These are phyloP conservation scores for Excalfactoria chinensis DNA, from an alignment of 2,113 vertebrate species.

Conservation along the genomic window DNA sequence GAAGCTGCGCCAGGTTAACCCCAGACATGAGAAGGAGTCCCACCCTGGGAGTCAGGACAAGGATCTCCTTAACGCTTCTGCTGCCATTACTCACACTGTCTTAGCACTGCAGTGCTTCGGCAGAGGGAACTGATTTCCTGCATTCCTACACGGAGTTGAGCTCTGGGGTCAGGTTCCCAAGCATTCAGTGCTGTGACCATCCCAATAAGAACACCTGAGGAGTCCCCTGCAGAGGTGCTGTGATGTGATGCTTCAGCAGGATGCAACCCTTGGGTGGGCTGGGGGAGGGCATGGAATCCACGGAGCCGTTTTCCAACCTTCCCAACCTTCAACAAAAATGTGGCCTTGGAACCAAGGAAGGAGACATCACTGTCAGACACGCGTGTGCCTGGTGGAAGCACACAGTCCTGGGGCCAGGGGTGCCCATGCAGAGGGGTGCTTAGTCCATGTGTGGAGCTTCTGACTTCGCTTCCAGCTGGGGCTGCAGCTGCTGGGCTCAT, in stretches of 20 bases:
- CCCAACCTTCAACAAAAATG: neutral
- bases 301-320: neutral
- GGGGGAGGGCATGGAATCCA: neutral
- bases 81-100: neutral
- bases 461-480: neutral
- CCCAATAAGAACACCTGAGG: neutral
- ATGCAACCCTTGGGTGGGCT: neutral
- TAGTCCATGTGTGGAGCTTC: neutral
- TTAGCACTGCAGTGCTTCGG: neutral
- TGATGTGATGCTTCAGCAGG: neutral
- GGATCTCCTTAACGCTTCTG: neutral
- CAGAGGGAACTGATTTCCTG: neutral
- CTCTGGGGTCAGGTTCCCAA: neutral
- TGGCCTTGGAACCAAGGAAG: neutral
- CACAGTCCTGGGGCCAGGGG: neutral
- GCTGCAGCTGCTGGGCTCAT: neutral
- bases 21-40: neutral
- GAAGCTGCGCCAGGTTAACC: neutral
- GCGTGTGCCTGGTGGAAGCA: accelerated
- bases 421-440: accelerated
- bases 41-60: neutral
- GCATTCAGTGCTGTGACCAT: neutral
- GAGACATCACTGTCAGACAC: neutral
- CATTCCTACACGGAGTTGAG: neutral
- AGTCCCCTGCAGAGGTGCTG: neutral